A percentile compares a stretch with the other conserved stretches of the same genome.
phyloP scores from a whole-genome alignment of 2,113 vertebrate species.

The Archocentrus centrarchus region DNA sequence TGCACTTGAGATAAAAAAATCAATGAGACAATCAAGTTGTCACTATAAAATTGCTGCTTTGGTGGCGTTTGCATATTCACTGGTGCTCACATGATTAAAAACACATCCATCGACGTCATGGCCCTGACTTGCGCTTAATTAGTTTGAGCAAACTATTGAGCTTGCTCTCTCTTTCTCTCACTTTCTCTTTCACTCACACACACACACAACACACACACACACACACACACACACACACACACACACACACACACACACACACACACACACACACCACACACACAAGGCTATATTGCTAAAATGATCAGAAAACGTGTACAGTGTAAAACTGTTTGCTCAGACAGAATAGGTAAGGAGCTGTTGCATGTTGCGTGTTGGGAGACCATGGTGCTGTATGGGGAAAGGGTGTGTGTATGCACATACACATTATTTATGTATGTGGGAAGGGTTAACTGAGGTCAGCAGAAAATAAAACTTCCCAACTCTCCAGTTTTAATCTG shows the following conservation, averaged over 20 bases:
- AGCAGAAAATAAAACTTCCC: not conserved
- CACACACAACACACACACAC: not conserved
- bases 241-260: slow-evolving; percentile 5
- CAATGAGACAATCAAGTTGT: slow-evolving; percentile 82
- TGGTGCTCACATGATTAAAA: slow-evolving; percentile 91
- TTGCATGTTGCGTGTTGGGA: not conserved
- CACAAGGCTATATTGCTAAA: slow-evolving; percentile 50
- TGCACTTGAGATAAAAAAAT: slow-evolving; percentile 78
- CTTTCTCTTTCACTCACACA: not conserved
- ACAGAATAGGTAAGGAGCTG: not conserved
- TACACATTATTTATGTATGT: not conserved
- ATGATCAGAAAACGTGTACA: slow-evolving; percentile 39
- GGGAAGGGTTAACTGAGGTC: not conserved
- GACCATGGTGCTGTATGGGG: not conserved
- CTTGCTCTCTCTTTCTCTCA: slow-evolving; percentile 8
- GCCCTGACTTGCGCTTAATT: slow-evolving; percentile 87
- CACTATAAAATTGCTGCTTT: slow-evolving; percentile 54
- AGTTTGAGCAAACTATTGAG: slow-evolving; percentile 91
- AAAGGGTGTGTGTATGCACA: not conserved
- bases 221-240: no score
- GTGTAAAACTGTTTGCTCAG: not conserved
- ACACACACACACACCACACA: not conserved
- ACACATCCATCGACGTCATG: slow-evolving; percentile 88
- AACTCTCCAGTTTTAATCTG: no score
- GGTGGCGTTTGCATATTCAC: slow-evolving; percentile 82